Evolutionary conservation across 2,113 vertebrate genomes (phyloP).

Genomic region (Apodemus speciosus): DNA sequence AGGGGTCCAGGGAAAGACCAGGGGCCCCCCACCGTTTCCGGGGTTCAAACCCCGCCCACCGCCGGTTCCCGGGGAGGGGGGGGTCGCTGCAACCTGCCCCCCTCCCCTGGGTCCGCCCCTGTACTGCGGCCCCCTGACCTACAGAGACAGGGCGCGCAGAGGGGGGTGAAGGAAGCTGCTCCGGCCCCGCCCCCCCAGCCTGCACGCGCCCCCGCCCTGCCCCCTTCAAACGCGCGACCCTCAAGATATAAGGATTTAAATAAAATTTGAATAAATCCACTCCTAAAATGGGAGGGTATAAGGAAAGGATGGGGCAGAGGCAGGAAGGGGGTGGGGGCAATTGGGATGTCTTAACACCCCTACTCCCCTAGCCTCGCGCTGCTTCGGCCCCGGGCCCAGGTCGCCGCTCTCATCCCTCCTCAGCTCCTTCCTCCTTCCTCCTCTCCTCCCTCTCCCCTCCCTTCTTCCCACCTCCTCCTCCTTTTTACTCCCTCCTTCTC

Average conservation of each 20-base stretch:
- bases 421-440: constrained; percentile 78
- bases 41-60: constrained; percentile 77
- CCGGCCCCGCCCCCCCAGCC: constrained; percentile 68
- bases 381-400: constrained; percentile 74
- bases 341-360: constrained; percentile 68
- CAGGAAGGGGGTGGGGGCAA: constrained; percentile 64
- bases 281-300: constrained; percentile 55
- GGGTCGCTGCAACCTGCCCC: constrained; percentile 78
- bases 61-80: constrained; percentile 77
- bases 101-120: constrained; percentile 75
- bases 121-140: constrained; percentile 68
- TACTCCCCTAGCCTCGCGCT: constrained; percentile 68
- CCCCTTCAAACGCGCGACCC: constrained; percentile 68
- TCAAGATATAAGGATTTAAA: constrained; percentile 74
- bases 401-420: constrained; percentile 76
- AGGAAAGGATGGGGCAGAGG: constrained; percentile 60
- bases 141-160: constrained; percentile 10
- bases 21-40: constrained; percentile 69
- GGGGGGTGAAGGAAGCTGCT: constrained; percentile 69
- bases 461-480: constrained; percentile 55
- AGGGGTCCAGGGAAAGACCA: constrained; percentile 69
- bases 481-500: constrained; percentile 77
- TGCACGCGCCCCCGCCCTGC: constrained; percentile 65
- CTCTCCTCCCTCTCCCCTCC: constrained; percentile 67
- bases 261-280: constrained; percentile 79